Base-by-base conservation (phyloP, 2,113 vertebrate species). In the Peromyscus californicus region DNA sequence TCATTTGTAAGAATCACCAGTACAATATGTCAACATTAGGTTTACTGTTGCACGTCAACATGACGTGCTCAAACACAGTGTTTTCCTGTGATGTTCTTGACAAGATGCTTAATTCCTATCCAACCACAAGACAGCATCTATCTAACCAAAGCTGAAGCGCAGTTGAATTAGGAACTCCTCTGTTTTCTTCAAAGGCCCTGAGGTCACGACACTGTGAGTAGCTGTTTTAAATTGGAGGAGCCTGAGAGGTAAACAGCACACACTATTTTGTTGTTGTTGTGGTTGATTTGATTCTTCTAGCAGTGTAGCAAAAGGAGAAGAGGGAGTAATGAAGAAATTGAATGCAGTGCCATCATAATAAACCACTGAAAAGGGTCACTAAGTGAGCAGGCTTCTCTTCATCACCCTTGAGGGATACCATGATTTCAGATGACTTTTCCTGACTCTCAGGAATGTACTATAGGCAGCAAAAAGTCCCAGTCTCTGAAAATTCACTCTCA, bases 291-390 rank as follows among this genome's bases (percentile, higher is more conserved):
- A 69, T 63, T 33, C 21, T 63, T 24, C 11, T 87, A 11, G 39
- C 26, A 72, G 36, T 65, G 48, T 4, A 65, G 12, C 17, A n/a
- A 89, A 57, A 10, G 69, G 3, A 51, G 13, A 61, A 85, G 59
- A 51, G 15, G 1, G 13, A n/a, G 19, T 31, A 61, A 22, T 61
- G 42, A 79, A 86, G 70, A 94, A 89, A 61, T 7, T 36, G 26
- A 91, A 59, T 24, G 7, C 45, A 21, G 2, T 36, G 2, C 22
- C 36, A 21, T 19, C 9, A 24, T 12, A 63, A 63, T 16, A 76
- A 82, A 19, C 0, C 24, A 42, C 1, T 26, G 11, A 3, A 21
- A 8, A 11, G 11, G 9, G 45, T 16, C 36, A 33, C 2, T 15
- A 7, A 0, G 4, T 9, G 19, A 45, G 11, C 45, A 31, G 9